A percentile compares a stretch with the other conserved stretches of the same genome.
These are phyloP conservation scores for Drosophila cardini DNA, from an alignment of 1,140 invertebrate genomes.

Conservation along the genomic window DNA sequence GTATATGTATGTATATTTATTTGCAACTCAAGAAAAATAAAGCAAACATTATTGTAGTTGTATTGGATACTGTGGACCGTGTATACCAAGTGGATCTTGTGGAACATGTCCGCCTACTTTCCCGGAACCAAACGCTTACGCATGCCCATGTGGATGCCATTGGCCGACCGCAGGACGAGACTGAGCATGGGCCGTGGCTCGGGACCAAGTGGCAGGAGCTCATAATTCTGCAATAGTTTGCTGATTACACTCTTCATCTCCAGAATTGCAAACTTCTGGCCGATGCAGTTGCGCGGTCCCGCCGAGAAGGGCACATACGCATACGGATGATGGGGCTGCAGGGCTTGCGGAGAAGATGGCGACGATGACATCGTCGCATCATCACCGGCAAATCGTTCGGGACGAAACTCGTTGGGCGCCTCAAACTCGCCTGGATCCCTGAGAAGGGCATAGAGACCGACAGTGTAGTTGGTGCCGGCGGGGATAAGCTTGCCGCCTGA, in stretches of 20 bases:
- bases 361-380: not conserved
- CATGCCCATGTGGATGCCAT: conserved; percentile 65
- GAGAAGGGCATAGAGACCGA: conserved; percentile 85
- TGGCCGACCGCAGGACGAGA: conserved; percentile 65
- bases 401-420: conserved; percentile 87
- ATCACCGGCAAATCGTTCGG: conserved; percentile 87
- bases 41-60: not conserved
- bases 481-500: conserved; percentile 82
- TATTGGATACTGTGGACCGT: not conserved
- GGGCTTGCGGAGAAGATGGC: conserved; percentile 56
- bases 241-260: conserved; percentile 88
- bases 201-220: conserved; percentile 68
- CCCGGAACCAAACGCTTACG: conserved; percentile 22
- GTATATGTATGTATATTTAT: not conserved
- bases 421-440: conserved; percentile 86
- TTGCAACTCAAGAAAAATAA: not conserved
- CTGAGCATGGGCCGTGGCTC: conserved; percentile 55
- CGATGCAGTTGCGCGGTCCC: conserved; percentile 88
- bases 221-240: conserved; percentile 80
- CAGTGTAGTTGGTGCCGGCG: conserved; percentile 74
- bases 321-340: conserved; percentile 84
- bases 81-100: not conserved
- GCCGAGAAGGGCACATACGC: conserved; percentile 88
- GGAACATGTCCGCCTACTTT: not conserved
- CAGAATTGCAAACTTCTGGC: conserved; percentile 91